These are phyloP conservation scores for Melanerpes formicivorus DNA, from an alignment of 2,113 vertebrate species.

Conservation along the genomic window DNA sequence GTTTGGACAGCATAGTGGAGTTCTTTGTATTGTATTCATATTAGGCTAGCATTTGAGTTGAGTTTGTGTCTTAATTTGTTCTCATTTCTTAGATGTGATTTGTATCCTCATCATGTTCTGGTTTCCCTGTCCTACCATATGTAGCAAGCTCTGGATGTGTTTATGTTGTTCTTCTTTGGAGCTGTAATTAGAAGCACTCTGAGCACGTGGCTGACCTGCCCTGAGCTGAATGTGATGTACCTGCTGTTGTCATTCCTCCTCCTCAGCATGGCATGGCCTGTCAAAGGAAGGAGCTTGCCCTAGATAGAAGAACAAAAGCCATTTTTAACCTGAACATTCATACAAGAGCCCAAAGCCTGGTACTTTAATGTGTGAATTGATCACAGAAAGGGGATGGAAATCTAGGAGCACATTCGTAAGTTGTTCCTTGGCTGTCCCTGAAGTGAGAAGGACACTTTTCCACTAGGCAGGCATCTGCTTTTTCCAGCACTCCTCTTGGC, in stretches of 20 bases:
- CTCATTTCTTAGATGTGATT: not conserved
- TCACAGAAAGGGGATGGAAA: not conserved
- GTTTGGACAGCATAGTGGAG: not conserved
- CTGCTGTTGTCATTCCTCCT: constrained; percentile 46
- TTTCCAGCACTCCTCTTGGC: not conserved
- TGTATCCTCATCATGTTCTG: not conserved
- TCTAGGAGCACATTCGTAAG: not conserved
- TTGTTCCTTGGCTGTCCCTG: not conserved
- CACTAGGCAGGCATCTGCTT: not conserved
- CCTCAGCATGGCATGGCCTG: not conserved
- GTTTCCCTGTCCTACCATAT: not conserved
- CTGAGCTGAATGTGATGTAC: constrained; percentile 44
- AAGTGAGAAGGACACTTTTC: not conserved
- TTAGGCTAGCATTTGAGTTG: not conserved
- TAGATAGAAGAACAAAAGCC: not conserved
- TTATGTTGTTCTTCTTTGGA: not conserved
- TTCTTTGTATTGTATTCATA: not conserved
- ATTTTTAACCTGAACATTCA: constrained; percentile 14
- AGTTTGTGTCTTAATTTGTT: not conserved
- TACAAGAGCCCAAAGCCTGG: not conserved
- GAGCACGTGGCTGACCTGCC: constrained; percentile 31
- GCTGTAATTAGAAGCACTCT: constrained; percentile 33
- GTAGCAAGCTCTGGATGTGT: constrained; percentile 1
- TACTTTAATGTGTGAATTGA: not conserved
- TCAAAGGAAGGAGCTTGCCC: constrained; percentile 29